Conservation (phyloP, 2,888 invertebrate species). For the Tethea ocularis region DNA sequence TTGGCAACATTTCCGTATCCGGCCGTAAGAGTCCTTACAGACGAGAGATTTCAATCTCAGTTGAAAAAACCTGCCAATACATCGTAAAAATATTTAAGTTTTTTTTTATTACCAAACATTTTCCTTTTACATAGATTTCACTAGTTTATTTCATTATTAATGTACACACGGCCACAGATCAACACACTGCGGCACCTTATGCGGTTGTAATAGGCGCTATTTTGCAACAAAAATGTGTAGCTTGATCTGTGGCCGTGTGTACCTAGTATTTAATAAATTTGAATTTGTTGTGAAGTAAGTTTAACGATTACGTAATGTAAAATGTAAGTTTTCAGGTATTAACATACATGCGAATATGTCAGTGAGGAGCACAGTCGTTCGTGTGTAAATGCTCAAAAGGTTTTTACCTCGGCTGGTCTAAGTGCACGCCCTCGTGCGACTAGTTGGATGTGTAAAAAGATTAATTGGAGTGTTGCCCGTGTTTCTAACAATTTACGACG, state of each 20-base stretch:
- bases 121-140: not conserved
- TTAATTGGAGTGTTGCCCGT: slow-evolving; percentile 82
- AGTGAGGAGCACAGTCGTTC: slow-evolving; percentile 33
- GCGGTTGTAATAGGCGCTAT: too few relatives aligned
- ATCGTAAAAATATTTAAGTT: not conserved
- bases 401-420: slow-evolving; percentile 64
- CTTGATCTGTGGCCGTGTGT: too few relatives aligned
- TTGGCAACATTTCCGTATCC: slow-evolving; percentile 72
- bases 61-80: slow-evolving; percentile 48
- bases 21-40: slow-evolving; percentile 70
- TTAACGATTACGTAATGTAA: not conserved
- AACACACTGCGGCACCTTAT: too few relatives aligned
- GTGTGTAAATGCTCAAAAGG: slow-evolving; percentile 65
- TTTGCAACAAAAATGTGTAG: too few relatives aligned
- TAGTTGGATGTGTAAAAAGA: slow-evolving; percentile 83
- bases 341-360: slow-evolving; percentile 12
- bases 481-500: slow-evolving; percentile 79
- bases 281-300: not conserved
- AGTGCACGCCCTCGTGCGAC: slow-evolving; percentile 74
- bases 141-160: not conserved
- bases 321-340: not conserved
- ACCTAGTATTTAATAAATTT: too few relatives aligned
- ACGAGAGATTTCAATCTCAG: slow-evolving; percentile 73
- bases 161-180: too few relatives aligned
- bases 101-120: not conserved